Conservation (phyloP, 2,888 invertebrate species). For the Leptopilina myrica region DNA sequence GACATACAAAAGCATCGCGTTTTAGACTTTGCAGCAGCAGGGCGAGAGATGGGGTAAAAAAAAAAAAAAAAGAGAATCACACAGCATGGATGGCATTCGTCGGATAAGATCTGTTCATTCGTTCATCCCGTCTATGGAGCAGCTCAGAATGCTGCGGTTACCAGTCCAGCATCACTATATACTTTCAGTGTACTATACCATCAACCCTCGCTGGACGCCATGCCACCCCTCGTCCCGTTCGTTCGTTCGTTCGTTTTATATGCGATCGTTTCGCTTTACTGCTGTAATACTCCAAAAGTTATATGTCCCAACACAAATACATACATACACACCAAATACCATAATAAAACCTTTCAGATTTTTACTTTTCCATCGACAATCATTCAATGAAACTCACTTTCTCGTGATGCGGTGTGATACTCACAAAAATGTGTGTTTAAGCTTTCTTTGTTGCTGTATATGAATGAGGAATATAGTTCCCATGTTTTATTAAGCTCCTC, state of each 20-base stretch:
- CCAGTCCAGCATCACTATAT: conserved; percentile 48
- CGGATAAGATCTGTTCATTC: conserved; percentile 70
- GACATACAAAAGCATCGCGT: conserved; percentile 49
- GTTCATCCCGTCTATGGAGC: conserved; percentile 48
- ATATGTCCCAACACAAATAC: conserved; percentile 25
- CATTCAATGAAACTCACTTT: conserved; percentile 27
- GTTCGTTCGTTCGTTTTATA: conserved; percentile 48
- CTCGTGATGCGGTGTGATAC: not conserved
- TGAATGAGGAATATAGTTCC: conserved; percentile 26
- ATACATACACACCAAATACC: not conserved
- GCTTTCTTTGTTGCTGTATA: conserved; percentile 18
- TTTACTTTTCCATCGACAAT: conserved; percentile 31
- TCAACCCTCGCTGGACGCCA: conserved; percentile 41
- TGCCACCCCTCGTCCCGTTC: conserved; percentile 36
- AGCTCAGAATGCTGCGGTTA: conserved; percentile 51
- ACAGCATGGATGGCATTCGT: conserved; percentile 57
- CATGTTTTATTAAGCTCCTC: conserved; percentile 24
- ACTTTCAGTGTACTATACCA: not conserved
- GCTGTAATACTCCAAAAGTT: conserved; percentile 48
- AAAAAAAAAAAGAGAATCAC: conserved; percentile 49
- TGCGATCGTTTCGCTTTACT: conserved; percentile 50
- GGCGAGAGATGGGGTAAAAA: conserved; percentile 47
- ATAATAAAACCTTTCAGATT: conserved; percentile 18
- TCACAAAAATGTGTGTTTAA: conserved; percentile 10
- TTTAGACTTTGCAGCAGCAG: conserved; percentile 35